A percentile compares a stretch with the other conserved stretches of the same genome.
Conservation (phyloP, 2,113 vertebrate genomes). For the Ginglymostoma cirratum region DNA sequence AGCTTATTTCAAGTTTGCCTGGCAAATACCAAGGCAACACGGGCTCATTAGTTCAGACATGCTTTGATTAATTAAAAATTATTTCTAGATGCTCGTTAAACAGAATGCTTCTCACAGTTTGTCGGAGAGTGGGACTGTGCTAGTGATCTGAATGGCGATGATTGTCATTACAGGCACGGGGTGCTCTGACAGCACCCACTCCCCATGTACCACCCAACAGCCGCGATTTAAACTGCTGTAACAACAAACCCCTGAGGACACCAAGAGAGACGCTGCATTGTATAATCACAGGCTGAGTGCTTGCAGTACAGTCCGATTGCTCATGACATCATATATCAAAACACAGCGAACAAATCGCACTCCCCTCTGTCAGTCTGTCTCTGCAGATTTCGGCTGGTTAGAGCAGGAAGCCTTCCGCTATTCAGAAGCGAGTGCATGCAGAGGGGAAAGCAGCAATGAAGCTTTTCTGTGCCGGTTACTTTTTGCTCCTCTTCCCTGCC, state of each 20-base stretch:
- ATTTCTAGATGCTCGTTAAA: constrained; percentile 21
- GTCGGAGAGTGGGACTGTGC: not conserved
- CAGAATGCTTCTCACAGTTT: not conserved
- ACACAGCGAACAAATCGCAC: constrained; percentile 40
- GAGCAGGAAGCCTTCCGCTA: not conserved
- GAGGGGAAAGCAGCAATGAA: constrained; percentile 48
- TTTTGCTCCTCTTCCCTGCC: constrained; percentile 55
- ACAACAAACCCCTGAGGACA: constrained; percentile 46
- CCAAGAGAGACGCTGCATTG: constrained; percentile 42
- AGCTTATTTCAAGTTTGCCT: not conserved
- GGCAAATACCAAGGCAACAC: not conserved
- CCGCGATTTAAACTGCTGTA: constrained; percentile 42
- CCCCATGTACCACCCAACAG: not conserved
- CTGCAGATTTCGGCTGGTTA: constrained; percentile 37
- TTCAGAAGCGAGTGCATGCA: constrained; percentile 36
- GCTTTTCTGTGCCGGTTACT: constrained; percentile 52
- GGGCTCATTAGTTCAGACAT: constrained; percentile 26
- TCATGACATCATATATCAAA: constrained; percentile 48
- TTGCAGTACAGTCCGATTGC: constrained; percentile 44
- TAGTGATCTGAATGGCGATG: constrained; percentile 11
- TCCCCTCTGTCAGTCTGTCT: constrained; percentile 38
- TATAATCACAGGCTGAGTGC: constrained; percentile 41
- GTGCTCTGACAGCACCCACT: not conserved
- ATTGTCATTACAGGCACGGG: not conserved
- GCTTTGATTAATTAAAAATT: constrained; percentile 39